These are phyloP conservation scores for Denticeps clupeoides DNA, from an alignment of 2,797 vertebrate species.

Conservation along the genomic window DNA sequence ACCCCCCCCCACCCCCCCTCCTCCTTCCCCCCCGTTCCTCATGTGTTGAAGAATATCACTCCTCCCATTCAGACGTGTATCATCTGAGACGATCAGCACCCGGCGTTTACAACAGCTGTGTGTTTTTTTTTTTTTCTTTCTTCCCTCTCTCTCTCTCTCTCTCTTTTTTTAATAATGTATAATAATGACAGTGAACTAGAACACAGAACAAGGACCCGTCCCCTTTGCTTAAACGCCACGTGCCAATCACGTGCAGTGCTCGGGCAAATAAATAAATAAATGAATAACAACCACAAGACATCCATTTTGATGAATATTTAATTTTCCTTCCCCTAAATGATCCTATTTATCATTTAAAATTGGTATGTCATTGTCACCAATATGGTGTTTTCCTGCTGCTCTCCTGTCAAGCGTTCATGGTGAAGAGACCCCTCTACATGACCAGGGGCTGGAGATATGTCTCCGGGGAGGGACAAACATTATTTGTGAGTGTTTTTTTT, in stretches of 20 bases:
- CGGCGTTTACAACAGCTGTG: constrained; percentile 61
- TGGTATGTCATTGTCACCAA: constrained; percentile 49
- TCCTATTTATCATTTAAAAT: constrained; percentile 54
- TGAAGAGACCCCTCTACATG: constrained; percentile 8
- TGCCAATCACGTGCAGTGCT: constrained; percentile 14
- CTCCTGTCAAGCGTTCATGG: not conserved
- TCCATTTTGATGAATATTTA: constrained; percentile 60
- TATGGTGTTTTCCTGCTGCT: constrained; percentile 35
- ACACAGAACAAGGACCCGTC: constrained; percentile 39
- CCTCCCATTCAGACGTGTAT: constrained; percentile 27
- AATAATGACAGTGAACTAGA: constrained; percentile 61
- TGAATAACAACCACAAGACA: constrained; percentile 32
- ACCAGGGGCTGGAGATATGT: constrained; percentile 18
- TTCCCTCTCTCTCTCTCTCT: too few species aligned
- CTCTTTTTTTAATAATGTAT: too few species aligned
- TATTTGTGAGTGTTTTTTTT: constrained; percentile 4
- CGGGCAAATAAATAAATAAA: constrained; percentile 6
- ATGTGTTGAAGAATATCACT: constrained; percentile 21
- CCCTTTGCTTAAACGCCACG: constrained; percentile 19
- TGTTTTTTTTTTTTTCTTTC: constrained; percentile 65
- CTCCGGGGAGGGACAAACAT: constrained; percentile 14
- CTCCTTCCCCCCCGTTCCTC: not conserved
- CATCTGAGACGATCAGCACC: constrained; percentile 29
- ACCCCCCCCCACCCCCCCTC: constrained; percentile 1
- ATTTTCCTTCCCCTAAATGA: constrained; percentile 46